phyloP scores from a whole-genome alignment of 2,797 vertebrate species.

The Sebastolobus alascanus region DNA sequence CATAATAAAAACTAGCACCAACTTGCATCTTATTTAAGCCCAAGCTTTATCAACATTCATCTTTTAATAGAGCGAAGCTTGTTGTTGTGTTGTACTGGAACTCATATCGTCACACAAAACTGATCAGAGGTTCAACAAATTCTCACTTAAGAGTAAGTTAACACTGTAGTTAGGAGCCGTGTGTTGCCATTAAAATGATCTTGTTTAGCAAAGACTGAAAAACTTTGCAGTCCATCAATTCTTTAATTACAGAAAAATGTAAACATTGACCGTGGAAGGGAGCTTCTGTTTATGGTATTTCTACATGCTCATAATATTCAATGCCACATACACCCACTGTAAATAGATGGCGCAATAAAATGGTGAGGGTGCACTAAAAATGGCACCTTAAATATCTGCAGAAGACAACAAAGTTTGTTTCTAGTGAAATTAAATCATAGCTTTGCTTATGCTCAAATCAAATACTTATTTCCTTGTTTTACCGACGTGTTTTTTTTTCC shows the following conservation, averaged over 20 bases:
- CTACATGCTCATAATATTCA: background rate
- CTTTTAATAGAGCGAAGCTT: slow-evolving; percentile 26
- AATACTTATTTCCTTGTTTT: background rate
- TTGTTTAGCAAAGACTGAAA: slow-evolving; percentile 18
- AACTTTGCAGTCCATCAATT: background rate
- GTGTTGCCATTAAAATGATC: slow-evolving; percentile 8
- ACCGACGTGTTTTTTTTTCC: background rate
- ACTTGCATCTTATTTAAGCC: slow-evolving; percentile 47
- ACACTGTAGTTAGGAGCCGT: slow-evolving; percentile 10
- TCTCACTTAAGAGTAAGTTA: background rate
- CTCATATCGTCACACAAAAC: slow-evolving; percentile 25
- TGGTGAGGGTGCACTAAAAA: background rate
- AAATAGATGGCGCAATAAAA: slow-evolving; percentile 12
- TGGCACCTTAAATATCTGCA: background rate
- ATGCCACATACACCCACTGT: background rate
- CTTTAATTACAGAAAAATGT: slow-evolving; percentile 36
- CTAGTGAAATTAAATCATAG: background rate
- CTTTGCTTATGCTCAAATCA: background rate
- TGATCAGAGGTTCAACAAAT: slow-evolving; percentile 22
- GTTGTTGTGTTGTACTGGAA: slow-evolving; percentile 23
- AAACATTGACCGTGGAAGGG: slow-evolving; percentile 31
- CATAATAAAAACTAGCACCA: slow-evolving; percentile 65
- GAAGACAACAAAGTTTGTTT: background rate
- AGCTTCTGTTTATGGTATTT: slow-evolving; percentile 1
- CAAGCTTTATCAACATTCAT: slow-evolving; percentile 33